Evolutionary conservation across 2,888 invertebrate genomes (phyloP), one percentile per base, ranked within the genome.

Genomic region (Rhogogaster chlorosoma): DNA sequence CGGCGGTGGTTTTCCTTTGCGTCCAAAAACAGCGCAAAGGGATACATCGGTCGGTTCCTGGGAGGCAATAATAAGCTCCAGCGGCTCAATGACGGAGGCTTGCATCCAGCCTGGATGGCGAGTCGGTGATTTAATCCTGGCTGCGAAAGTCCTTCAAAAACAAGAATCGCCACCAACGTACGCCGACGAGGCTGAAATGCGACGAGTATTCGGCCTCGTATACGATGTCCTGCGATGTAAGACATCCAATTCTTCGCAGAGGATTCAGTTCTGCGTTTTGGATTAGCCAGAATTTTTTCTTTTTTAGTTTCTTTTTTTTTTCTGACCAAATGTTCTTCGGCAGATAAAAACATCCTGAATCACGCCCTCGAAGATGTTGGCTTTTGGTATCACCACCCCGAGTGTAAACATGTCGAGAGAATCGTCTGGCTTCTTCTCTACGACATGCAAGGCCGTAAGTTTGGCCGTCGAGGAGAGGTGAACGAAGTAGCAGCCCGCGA

Each of bases 161-260:
- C 70, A 87, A 57, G 12, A 70, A 32, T 84, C 88, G 6, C 64
- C 85, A 0, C 88, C 89, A 3, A 42, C 10, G 26, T 93, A 91
- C 70, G 83, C 89, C 1, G 96, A 96, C 89, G 96, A 96, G 88
- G 96, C 96, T 84, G 96, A 97, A 90, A 96, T 97, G 96, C 94
- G 96, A 85, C 94, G 96, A 87, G 96, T 97, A 36, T 96, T 96
- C 89, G 95, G 96, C 0, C 94, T 97, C 53, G 96, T 97, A 88
- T 97, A 96, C 91, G 97, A 97, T 89, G 96, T 96, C 0, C 95
- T 96, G 88, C 94, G 97, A 92, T 97, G 97, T 97, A 93, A 95
- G 96, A 1, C 1, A 12, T 18, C 42, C 22, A 67, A 67, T 32
- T 22, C 57, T 32, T 32, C 15, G 6, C 75, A 32, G 18, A 75